These are phyloP conservation scores for Eupithecia pulchellata DNA, from an alignment of 2,888 invertebrate species.

Conservation along the genomic window DNA sequence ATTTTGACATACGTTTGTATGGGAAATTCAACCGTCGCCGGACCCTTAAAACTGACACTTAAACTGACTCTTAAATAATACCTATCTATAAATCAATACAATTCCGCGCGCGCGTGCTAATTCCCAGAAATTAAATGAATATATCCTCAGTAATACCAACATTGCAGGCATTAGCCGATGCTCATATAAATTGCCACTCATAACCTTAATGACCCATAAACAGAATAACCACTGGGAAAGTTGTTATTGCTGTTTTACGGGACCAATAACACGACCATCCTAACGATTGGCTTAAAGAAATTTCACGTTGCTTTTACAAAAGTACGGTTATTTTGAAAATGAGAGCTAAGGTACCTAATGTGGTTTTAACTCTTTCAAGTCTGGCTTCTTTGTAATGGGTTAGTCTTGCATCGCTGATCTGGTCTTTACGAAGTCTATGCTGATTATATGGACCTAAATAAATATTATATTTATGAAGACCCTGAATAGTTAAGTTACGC, in stretches of 20 bases:
- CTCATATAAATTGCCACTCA: slow-evolving; percentile 43
- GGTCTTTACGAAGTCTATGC: no score
- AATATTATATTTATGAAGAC: neutral
- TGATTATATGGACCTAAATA: no score
- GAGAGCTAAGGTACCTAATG: neutral
- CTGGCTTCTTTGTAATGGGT: neutral
- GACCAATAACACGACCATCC: slow-evolving; percentile 17
- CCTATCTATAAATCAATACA: neutral
- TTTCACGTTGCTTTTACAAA: neutral
- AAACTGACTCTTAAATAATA: neutral
- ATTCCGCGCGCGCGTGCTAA: slow-evolving; percentile 6
- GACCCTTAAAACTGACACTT: no score
- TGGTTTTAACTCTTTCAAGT: neutral
- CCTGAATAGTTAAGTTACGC: neutral
- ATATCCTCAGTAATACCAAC: slow-evolving; percentile 28
- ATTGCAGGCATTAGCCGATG: slow-evolving; percentile 31
- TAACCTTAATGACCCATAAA: slow-evolving; percentile 52
- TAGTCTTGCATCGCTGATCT: neutral
- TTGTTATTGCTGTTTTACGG: slow-evolving; percentile 46
- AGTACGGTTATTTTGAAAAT: neutral
- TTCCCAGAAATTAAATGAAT: neutral
- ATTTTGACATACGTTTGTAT: no score
- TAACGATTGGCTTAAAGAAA: slow-evolving; percentile 4
- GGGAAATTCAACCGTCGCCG: no score
- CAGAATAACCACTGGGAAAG: slow-evolving; percentile 45